Evolutionary conservation across 2,797 vertebrate genomes (phyloP).

Genomic region (Eospalax fontanierii): DNA sequence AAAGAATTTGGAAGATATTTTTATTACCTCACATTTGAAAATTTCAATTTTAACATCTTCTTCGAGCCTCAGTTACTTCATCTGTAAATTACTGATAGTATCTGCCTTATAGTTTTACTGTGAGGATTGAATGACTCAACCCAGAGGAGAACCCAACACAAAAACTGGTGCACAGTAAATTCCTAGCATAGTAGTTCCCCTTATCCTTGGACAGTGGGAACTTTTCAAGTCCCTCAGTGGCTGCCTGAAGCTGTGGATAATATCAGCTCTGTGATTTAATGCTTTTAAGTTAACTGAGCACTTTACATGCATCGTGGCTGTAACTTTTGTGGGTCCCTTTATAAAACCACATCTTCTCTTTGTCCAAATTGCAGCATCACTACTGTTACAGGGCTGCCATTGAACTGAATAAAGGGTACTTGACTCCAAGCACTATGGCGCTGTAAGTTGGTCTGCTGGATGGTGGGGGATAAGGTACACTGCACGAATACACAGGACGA

Average conservation of each 20-base stretch:
- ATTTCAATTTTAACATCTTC: not conserved
- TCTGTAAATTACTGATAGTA: not conserved
- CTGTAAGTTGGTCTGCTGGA: not conserved
- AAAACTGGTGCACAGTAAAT: not conserved
- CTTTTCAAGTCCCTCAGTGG: not conserved
- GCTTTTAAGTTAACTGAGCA: not conserved
- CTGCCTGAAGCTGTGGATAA: not conserved
- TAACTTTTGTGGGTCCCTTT: no score
- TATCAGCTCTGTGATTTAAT: not conserved
- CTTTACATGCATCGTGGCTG: not conserved
- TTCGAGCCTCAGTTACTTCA: not conserved
- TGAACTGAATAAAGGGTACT: not conserved
- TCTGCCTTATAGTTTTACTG: not conserved
- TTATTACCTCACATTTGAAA: constrained; percentile 9
- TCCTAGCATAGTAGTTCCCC: not conserved
- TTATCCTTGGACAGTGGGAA: not conserved
- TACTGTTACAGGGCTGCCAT: not conserved
- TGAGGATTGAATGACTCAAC: not conserved
- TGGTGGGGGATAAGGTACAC: not conserved
- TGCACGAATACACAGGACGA: not conserved
- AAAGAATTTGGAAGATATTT: not conserved
- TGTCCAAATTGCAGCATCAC: not conserved
- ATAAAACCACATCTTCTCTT: not conserved
- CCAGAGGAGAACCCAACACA: not conserved
- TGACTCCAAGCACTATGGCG: not conserved